These are phyloP conservation scores for Bicyclus anynana DNA, from an alignment of 1,140 invertebrate genomes.

Conservation along the genomic window DNA sequence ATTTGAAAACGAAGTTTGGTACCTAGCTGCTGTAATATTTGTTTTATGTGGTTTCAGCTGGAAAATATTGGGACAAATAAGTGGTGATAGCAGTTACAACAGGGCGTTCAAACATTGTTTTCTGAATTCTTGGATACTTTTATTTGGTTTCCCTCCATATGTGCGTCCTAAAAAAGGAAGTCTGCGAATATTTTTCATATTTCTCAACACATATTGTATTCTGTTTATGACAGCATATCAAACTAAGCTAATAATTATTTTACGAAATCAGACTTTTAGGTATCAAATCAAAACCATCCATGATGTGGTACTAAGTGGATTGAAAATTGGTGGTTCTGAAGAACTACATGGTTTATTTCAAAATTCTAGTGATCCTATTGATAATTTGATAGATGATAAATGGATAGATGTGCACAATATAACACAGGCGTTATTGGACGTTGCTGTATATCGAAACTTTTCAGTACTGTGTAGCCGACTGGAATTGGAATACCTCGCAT, in stretches of 20 bases:
- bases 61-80: constrained; percentile 58
- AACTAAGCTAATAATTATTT: constrained; percentile 74
- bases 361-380: constrained; percentile 61
- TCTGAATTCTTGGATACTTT: constrained; percentile 67
- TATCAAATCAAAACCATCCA: constrained; percentile 70
- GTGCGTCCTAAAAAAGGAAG: constrained; percentile 61
- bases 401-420: constrained; percentile 62
- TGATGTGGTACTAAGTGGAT: constrained; percentile 63
- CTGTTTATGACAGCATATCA: constrained; percentile 74
- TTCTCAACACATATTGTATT: constrained; percentile 71
- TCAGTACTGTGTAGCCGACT: constrained; percentile 56
- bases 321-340: constrained; percentile 69
- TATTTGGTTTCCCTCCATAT: constrained; percentile 63
- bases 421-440: constrained; percentile 53
- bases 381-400: constrained; percentile 55
- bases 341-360: constrained; percentile 74
- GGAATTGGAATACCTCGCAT: constrained; percentile 53
- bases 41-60: constrained; percentile 63
- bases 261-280: constrained; percentile 71
- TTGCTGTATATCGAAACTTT: constrained; percentile 61
- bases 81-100: constrained; percentile 59
- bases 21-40: constrained; percentile 50
- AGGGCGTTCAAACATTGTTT: constrained; percentile 58
- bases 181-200: constrained; percentile 73
- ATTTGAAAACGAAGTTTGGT: constrained; percentile 68